Percentiles rank a stretch among this genome's conserved stretches.
phyloP scores from a whole-genome alignment of 2,888 invertebrate genomes.

The Pegoplata infirma region DNA sequence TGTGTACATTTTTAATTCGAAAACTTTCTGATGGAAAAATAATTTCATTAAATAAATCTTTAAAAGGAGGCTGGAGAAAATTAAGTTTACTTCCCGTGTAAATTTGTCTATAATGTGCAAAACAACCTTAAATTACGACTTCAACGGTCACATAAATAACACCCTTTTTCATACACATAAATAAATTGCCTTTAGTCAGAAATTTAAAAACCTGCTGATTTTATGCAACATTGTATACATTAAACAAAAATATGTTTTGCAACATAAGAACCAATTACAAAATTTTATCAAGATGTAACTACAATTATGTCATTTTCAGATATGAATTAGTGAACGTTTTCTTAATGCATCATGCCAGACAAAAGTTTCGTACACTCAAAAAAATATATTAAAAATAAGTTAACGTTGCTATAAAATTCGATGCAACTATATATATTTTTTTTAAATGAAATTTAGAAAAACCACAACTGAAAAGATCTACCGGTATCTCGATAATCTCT shows the following conservation, averaged over 20 bases:
- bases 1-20: too few species aligned
- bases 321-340: not conserved
- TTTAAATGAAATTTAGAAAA: too few species aligned
- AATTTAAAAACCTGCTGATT: constrained; percentile 34
- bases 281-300: constrained; percentile 50
- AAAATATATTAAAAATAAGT: too few species aligned
- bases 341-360: not conserved
- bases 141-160: constrained; percentile 45
- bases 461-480: too few species aligned
- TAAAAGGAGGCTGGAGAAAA: too few species aligned
- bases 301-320: constrained; percentile 42
- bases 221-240: constrained; percentile 14
- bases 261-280: constrained; percentile 27
- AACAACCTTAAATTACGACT: constrained; percentile 41
- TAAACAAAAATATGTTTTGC: constrained; percentile 22
- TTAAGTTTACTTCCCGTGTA: too few species aligned
- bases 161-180: constrained; percentile 44
- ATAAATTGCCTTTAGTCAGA: constrained; percentile 17
- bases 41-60: too few species aligned
- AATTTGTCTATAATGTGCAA: constrained; percentile 17
- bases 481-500: too few species aligned
- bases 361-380: too few species aligned
- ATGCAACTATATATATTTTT: too few species aligned
- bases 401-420: too few species aligned
- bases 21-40: too few species aligned